phyloP scores from a whole-genome alignment of 2,888 invertebrate genomes.

The Phengaris alcon region DNA sequence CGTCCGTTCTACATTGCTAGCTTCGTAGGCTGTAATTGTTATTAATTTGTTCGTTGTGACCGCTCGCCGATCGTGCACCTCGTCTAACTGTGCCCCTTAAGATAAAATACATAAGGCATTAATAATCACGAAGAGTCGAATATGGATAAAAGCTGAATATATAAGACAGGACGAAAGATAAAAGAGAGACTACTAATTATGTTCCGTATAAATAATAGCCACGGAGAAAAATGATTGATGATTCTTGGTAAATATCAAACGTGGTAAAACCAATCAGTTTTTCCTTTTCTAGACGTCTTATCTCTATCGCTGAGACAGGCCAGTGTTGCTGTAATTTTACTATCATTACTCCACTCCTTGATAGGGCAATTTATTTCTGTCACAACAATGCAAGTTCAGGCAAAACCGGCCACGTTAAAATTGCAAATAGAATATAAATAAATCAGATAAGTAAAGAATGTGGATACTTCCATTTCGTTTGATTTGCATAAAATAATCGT shows the following conservation, averaged over 20 bases:
- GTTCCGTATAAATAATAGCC: constrained; percentile 7
- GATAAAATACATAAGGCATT: background rate
- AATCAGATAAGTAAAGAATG: constrained; percentile 38
- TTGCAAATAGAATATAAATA: constrained; percentile 40
- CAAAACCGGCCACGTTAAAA: constrained; percentile 43
- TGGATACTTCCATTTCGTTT: constrained; percentile 38
- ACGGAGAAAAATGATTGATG: background rate
- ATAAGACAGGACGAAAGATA: background rate
- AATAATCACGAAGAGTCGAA: background rate
- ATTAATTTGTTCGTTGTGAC: no score
- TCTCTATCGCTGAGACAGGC: constrained; percentile 40
- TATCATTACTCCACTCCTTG: constrained; percentile 40
- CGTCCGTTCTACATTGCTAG: no score
- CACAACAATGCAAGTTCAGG: constrained; percentile 40
- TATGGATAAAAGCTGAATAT: background rate
- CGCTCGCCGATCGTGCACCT: no score
- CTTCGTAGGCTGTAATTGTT: no score
- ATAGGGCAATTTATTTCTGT: constrained; percentile 43
- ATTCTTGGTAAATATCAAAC: background rate
- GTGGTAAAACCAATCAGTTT: background rate
- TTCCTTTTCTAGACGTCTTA: background rate
- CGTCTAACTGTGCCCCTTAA: no score
- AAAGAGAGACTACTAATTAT: no score
- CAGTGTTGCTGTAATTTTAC: constrained; percentile 40
- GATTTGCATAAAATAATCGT: constrained; percentile 35